Evolutionary conservation across 2,113 vertebrate genomes (phyloP).

Genomic region (Eolophus roseicapilla): DNA sequence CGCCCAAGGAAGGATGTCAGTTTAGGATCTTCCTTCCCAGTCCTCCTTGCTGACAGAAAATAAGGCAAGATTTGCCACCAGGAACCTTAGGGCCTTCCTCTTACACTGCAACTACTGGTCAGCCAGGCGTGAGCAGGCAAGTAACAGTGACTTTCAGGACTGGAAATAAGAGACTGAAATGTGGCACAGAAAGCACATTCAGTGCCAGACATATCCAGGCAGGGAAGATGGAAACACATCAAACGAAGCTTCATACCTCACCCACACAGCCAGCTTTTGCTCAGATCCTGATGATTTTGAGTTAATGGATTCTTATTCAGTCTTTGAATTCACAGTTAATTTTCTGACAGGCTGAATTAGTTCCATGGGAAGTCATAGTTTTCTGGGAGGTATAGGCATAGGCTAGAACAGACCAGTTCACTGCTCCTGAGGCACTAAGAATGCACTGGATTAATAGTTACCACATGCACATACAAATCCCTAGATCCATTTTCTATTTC

Average conservation of each 20-base stretch:
- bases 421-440: background rate
- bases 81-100: background rate
- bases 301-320: background rate
- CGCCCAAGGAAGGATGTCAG: background rate
- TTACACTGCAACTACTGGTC: background rate
- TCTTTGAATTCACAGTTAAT: background rate
- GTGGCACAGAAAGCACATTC: background rate
- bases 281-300: background rate
- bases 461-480: background rate
- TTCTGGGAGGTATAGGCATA: background rate
- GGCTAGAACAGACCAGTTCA: background rate
- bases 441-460: background rate
- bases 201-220: background rate
- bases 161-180: background rate
- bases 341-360: background rate
- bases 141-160: background rate
- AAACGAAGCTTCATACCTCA: background rate
- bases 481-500: background rate
- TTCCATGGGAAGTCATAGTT: background rate
- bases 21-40: background rate
- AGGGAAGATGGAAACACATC: slow-evolving; percentile 2
- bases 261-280: background rate
- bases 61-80: background rate
- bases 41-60: background rate
- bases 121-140: background rate